Base-by-base conservation (phyloP, 2,113 vertebrate genomes). In the Zosterops pallidus region DNA sequence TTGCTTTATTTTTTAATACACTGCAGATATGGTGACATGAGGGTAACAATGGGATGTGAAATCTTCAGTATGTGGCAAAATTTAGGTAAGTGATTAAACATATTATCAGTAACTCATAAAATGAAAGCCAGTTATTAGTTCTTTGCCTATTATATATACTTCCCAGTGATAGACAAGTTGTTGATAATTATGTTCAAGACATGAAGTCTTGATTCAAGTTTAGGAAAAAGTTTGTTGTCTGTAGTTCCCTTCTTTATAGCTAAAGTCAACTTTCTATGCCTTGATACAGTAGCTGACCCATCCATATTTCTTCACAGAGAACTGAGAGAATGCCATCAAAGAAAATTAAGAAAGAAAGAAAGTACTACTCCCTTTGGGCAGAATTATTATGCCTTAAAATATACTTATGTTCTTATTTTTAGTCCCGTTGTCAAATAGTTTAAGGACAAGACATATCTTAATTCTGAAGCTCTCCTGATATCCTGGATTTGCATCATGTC, bases 1-100 rank as follows among this genome's bases (percentile, higher is more conserved):
- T 64, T 84, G 52, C 81, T 81, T 95, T 85, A 69, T 62, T 93
- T 50, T 97, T 96, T 60, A 65, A 94, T 79, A 46, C 42, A 18
- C 83, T 90, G 96, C 92, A 99, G 99, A 91, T 99, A 99, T 16
- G 99, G 99, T 93, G 99, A 99, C 97, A 99, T 99, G 99, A 97
- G 99, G n/a, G 99, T 99, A 71, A 99, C 99, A 97, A 99, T 99
- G 99, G 99, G 99, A 57, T 99, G 99, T 97, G 99, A 99, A 97
- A 99, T 99, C 97, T 99, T 99, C 98, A 99, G 99, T 97, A 99
- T 99, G 99, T 99, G 99, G 99, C 99, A 99, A 96, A 99, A 99
- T 97, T 97, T 99, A 97, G 99, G 99, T 99, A 96, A 98, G 98
- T 89, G 42, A 53, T 69, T 47, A 28, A 68, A 74, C 22, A 44